A percentile compares a stretch with the other conserved stretches of the same genome.
Evolutionary conservation across 1,140 invertebrate genomes (phyloP).

Genomic region (Ostrea denselamellosa): DNA sequence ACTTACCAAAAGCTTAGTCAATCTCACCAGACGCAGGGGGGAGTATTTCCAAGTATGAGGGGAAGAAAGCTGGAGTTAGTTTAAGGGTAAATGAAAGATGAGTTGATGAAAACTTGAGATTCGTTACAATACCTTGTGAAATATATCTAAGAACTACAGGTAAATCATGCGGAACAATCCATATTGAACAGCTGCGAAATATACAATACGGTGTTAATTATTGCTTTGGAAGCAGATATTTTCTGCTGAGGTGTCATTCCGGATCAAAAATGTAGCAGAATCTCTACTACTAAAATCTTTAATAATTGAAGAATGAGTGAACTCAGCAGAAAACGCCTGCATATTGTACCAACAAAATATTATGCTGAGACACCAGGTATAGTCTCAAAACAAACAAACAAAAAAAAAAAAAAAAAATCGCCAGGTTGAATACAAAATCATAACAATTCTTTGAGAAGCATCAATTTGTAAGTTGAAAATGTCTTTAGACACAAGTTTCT

Average conservation of each 20-base stretch:
- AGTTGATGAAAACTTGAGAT: slow-evolving; percentile 14
- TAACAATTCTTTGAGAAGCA: no score
- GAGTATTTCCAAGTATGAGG: slow-evolving; percentile 5
- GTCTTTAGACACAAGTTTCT: no score
- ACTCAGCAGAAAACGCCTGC: background rate
- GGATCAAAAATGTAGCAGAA: background rate
- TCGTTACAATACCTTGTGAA: slow-evolving; percentile 1
- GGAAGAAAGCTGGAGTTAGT: slow-evolving; percentile 15
- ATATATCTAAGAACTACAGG: slow-evolving; percentile 11
- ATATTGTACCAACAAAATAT: slow-evolving; percentile 30
- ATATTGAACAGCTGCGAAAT: background rate
- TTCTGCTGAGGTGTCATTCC: background rate
- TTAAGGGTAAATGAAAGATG: slow-evolving; percentile 2
- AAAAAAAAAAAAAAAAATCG: no score
- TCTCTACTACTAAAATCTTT: no score
- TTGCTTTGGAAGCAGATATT: background rate
- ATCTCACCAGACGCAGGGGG: background rate
- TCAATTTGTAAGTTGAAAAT: no score
- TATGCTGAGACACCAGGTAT: slow-evolving; percentile 4
- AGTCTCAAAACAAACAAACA: no score
- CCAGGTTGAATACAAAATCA: no score
- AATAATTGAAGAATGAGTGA: no score
- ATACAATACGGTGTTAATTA: slow-evolving; percentile 23
- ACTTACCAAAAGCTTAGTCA: background rate
- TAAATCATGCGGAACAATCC: slow-evolving; percentile 7